Conservation (phyloP, 2,797 vertebrate genomes). For the Anas bernieri region DNA sequence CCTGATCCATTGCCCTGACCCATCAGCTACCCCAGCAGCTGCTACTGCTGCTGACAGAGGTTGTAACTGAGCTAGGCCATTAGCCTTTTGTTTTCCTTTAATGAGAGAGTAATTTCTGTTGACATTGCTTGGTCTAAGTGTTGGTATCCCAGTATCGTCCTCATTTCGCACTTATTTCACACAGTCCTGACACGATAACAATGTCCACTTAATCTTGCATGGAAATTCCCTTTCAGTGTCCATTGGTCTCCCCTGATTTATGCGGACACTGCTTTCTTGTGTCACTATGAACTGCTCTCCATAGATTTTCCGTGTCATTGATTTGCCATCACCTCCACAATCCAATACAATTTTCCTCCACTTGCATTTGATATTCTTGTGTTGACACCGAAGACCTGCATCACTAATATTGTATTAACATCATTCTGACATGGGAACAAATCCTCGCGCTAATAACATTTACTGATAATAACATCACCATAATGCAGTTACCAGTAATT, state of each 20-base stretch:
- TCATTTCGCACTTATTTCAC: slow-evolving; percentile 32
- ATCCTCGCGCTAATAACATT: slow-evolving; percentile 31
- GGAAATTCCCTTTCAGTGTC: slow-evolving; percentile 36
- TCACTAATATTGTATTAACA: slow-evolving; percentile 64
- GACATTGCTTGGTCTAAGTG: not conserved
- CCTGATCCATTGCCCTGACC: not conserved
- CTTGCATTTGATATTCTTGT: slow-evolving; percentile 55
- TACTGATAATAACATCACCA: slow-evolving; percentile 37
- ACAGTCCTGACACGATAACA: slow-evolving; percentile 27
- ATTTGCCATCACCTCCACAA: slow-evolving; percentile 69
- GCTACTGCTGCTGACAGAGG: not conserved
- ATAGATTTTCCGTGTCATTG: slow-evolving; percentile 70
- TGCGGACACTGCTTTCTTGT: slow-evolving; percentile 41
- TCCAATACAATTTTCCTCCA: slow-evolving; percentile 51
- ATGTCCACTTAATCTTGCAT: slow-evolving; percentile 45
- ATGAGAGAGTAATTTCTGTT: not conserved
- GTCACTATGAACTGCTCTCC: slow-evolving; percentile 58
- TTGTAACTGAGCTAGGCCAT: not conserved
- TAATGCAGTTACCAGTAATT: slow-evolving; percentile 47
- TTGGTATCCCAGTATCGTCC: not conserved
- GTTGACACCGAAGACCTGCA: slow-evolving; percentile 66
- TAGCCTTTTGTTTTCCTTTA: not conserved
- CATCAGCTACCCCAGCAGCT: not conserved
- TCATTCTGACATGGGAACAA: slow-evolving; percentile 41
- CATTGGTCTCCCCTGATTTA: slow-evolving; percentile 59